A percentile compares a stretch with the other conserved stretches of the same genome.
These are phyloP conservation scores for Azorinus chamasolen DNA, from an alignment of 2,888 invertebrate genomes.

Conservation along the genomic window DNA sequence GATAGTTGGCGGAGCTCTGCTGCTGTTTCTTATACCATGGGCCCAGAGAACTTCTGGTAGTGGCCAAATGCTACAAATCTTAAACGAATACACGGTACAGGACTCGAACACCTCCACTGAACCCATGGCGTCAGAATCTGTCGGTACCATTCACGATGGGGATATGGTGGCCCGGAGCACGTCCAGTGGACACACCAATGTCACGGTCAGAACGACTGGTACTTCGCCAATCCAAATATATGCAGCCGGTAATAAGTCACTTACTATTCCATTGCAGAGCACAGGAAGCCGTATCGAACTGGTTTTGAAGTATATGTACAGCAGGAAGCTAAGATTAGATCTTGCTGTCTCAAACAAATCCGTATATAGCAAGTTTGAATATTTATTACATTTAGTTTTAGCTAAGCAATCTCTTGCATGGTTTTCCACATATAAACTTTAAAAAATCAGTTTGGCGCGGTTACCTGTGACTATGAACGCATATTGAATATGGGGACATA, in stretches of 20 bases:
- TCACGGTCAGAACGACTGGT: slow-evolving; percentile 14
- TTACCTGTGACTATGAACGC: too few relatives aligned
- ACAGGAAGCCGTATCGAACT: too few relatives aligned
- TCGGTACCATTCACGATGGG: slow-evolving; percentile 7
- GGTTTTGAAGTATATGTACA: too few relatives aligned
- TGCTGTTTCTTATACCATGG: slow-evolving; percentile 81
- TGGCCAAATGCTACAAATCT: slow-evolving; percentile 59
- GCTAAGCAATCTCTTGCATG: too few relatives aligned
- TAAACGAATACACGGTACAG: slow-evolving; percentile 51
- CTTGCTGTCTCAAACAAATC: too few relatives aligned
- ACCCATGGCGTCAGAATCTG: not conserved
- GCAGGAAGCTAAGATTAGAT: too few relatives aligned
- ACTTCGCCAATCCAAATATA: slow-evolving; percentile 5
- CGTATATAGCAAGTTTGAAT: too few relatives aligned
- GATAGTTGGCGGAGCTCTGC: slow-evolving; percentile 71
- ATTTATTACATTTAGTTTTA: too few relatives aligned
- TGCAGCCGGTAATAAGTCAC: not conserved
- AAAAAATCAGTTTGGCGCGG: too few relatives aligned
- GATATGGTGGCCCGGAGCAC: not conserved
- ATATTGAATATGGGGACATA: too few relatives aligned
- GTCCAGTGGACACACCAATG: not conserved
- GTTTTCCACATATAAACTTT: too few relatives aligned
- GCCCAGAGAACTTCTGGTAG: slow-evolving; percentile 74
- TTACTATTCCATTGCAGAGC: too few relatives aligned
- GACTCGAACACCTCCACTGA: slow-evolving; percentile 5